A percentile compares a stretch with the other conserved stretches of the same genome.
Evolutionary conservation across 2,113 vertebrate species (phyloP).

Genomic region (Ardeotis arabs): DNA sequence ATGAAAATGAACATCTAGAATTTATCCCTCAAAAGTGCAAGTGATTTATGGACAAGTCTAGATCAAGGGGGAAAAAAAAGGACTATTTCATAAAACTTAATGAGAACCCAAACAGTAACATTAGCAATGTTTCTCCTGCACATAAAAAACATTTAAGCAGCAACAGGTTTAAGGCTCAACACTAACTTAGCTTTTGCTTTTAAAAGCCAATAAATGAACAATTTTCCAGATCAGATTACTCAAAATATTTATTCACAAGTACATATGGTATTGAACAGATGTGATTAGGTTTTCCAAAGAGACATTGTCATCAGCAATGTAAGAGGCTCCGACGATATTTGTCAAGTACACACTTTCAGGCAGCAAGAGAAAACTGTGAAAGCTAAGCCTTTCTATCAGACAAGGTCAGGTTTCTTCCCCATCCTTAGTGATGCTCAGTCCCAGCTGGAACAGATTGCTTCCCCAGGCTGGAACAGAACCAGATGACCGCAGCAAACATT

Average conservation of each 20-base stretch:
- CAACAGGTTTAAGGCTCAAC: neutral
- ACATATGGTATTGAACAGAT: neutral
- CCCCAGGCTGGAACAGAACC: neutral
- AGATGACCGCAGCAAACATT: neutral
- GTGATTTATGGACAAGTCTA: neutral
- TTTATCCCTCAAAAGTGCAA: neutral
- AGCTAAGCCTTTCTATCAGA: neutral
- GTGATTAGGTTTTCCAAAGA: neutral
- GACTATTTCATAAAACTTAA: neutral
- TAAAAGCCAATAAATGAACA: neutral
- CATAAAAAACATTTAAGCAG: neutral
- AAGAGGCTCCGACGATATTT: neutral
- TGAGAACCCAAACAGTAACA: neutral
- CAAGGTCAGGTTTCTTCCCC: neutral
- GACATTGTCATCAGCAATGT: neutral
- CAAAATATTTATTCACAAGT: conserved; percentile 34
- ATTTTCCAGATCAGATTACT: neutral
- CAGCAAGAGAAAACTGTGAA: neutral
- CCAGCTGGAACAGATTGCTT: neutral
- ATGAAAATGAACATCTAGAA: neutral
- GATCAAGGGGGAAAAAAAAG: neutral
- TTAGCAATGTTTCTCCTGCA: neutral
- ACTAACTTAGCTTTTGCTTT: neutral
- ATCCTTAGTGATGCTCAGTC: neutral
- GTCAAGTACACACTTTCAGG: neutral